phyloP scores from a whole-genome alignment of 2,113 vertebrate species.

The Semnornis frantzii region DNA sequence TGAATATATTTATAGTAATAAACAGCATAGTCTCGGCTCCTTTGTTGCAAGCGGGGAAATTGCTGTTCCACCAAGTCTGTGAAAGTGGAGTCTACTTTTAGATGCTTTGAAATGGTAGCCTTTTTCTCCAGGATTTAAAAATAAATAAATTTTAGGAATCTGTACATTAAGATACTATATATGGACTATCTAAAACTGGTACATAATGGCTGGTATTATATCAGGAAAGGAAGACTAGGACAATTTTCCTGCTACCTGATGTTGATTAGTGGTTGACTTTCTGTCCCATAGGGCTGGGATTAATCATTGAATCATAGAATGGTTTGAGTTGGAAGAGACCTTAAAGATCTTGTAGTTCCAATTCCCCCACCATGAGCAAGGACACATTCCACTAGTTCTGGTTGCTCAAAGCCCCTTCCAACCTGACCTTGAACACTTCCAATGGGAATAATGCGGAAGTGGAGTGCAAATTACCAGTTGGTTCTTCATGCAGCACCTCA shows the following conservation, averaged over 20 bases:
- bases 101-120: neutral
- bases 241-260: neutral
- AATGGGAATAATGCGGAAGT: neutral
- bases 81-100: slow-evolving; percentile 36
- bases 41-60: neutral
- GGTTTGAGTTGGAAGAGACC: neutral
- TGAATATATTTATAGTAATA: slow-evolving; percentile 50
- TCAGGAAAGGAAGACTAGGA: neutral
- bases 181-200: neutral
- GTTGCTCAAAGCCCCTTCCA: neutral
- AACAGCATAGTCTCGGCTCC: neutral
- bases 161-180: neutral
- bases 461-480: neutral
- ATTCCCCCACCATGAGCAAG: neutral
- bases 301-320: neutral
- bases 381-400: too few relatives aligned
- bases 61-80: slow-evolving; percentile 3
- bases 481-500: neutral
- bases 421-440: neutral
- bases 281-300: fast-evolving
- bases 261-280: neutral
- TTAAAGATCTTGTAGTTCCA: neutral
- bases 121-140: neutral
- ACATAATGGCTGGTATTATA: fast-evolving
- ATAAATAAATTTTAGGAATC: slow-evolving; percentile 26